phyloP scores from a whole-genome alignment of 2,113 vertebrate species.

The Brevimyrus niger region DNA sequence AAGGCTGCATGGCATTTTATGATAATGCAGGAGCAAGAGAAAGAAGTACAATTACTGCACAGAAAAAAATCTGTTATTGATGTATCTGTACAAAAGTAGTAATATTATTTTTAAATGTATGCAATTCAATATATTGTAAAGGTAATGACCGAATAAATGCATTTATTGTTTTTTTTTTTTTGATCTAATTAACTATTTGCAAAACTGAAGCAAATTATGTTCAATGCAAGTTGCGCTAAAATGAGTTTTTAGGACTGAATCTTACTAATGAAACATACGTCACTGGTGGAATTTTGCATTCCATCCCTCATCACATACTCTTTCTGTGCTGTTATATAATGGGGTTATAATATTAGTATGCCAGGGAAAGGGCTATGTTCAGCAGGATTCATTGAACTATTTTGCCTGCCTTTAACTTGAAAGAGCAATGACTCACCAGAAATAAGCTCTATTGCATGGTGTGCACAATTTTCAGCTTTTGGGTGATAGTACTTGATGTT shows the following conservation, averaged over 20 bases:
- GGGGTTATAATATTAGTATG: background rate
- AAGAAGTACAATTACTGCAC: background rate
- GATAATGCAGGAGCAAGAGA: background rate
- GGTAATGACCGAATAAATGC: background rate
- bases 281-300: background rate
- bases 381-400: background rate
- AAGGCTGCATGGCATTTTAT: background rate
- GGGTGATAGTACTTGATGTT: background rate
- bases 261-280: background rate
- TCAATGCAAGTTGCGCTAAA: background rate
- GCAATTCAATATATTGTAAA: background rate
- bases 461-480: background rate
- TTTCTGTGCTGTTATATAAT: background rate
- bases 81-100: background rate
- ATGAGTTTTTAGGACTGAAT: background rate
- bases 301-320: background rate
- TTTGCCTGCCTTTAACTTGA: background rate
- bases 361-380: background rate
- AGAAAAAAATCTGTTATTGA: background rate
- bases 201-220: background rate
- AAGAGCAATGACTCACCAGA: background rate
- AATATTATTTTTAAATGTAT: background rate
- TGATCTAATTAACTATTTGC: background rate
- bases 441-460: background rate
- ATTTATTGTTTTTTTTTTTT: background rate